Base-by-base conservation (phyloP, 2,113 vertebrate species). In the rat (Rattus norvegicus) region DNA sequence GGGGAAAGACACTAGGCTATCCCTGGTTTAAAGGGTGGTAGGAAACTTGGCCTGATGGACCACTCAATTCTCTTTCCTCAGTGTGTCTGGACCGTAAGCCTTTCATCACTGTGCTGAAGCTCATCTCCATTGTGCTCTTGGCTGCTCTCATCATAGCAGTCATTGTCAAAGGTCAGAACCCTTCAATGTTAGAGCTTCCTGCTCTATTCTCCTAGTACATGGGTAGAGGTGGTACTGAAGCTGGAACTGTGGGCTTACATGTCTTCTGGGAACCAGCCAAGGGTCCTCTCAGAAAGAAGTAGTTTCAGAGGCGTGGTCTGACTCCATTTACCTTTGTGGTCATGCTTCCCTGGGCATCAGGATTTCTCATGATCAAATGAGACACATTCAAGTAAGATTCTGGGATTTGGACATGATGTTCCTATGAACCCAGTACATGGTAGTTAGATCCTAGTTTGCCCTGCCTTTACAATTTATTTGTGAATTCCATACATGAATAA, bases 111-210 rank as follows among this genome's bases (percentile, higher is more conserved):
- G 22, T 16, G 9, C 93, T 87, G 16, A 80, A 47, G 17, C 16
- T 96, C 7, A 19, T 93, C 14, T 33, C 8, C 83, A 9, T 93
- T 33, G 2, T 0, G 0, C 22, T 95, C 8, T 16, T 93, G 1
- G 5, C 81, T n/a, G 88, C 16, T 7, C 59, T 93, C 8, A 81
- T 88, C 20, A 9, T 61, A 39, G 88, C 59, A 9, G 1, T 90
- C 75, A 36, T 95, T 1, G 28, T 52, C 13, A 75, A 91, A 95
- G 87, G 93, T 93, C 81, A 93, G 95, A 1, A 36, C 69, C 13
- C 12, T 33, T 22, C 2, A 26, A 24, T 16, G 20, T 39, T 77
- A 26, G 13, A 59, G 43, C 5, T 72, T n/a, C 22, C 33, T 72
- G 7, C 12, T 49, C 63, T 52, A 6, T 11, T 30, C 43, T 47